Evolutionary conservation across 2,113 vertebrate species (phyloP), one percentile per base, ranked within the genome.

Genomic region (Corydoras maculifer): DNA sequence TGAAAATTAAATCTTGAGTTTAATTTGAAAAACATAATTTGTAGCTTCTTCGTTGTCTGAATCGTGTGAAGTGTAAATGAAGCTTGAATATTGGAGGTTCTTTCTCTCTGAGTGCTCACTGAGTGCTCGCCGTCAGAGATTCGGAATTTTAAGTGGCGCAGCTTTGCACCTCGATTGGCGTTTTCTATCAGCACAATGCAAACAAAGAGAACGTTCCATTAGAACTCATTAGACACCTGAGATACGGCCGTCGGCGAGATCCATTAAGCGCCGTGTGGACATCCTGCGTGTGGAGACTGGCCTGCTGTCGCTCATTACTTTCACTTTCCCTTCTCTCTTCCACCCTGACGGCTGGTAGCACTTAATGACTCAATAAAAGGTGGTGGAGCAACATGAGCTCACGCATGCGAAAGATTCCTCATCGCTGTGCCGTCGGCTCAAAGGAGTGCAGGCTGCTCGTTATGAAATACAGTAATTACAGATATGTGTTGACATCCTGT

Each of bases 141-240:
- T 51, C 29, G 32, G 65, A 67, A 65, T 9, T 6, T 72, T 65
- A 51, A 15, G 43, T 31, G 62, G 31, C 8, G 48, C 4, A 9
- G 12, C 15, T 18, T 62, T 57, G 1, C 25, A 14, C n/a, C 25
- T 65, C 62, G 55, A 32, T 8, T 25, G 31, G 49, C 9, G 18
- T 65, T 58, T 65, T 14, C 43, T 18, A 12, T 9, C 15, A 12
- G 51, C 15, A 48, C 58, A 54, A 49, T 61, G 64, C 60, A 73
- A 67, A 67, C 64, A 67, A 67, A 67, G 12, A 18, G 49, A 35
- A 9, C 4, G 7, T 73, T 73, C 64, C 72, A 62, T 74, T 74
- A 74, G 32, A 13, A 49, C 49, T 31, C 65, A 57, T 74, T 74
- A 68, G 72, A 43, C 48, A 62, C 64, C 64, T 62, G 57, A 73